Base-by-base conservation (phyloP, 2,888 invertebrate species). In the Drosophila trichaetosa region DNA sequence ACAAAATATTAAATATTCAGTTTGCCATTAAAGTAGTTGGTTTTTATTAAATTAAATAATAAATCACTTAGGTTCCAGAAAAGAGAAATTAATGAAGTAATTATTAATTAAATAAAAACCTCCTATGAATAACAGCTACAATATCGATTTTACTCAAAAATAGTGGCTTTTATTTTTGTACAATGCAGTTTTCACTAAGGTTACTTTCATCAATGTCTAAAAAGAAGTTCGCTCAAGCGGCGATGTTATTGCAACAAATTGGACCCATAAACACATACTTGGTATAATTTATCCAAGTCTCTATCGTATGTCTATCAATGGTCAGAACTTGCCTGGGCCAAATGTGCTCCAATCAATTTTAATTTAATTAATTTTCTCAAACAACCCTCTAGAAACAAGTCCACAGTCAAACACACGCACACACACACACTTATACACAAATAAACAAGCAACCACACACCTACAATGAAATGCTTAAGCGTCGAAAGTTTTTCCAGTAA, bases 311-410 rank as follows among this genome's bases (percentile, higher is more conserved):
- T 69, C 64, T 58, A 64, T 68, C 61, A 72, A 62, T 40, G 63
- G 36, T 13, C 24, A 27, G 46, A 56, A 53, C 58, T 67, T 58
- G 70, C 68, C 84, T 84, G 82, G 36, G 36, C 58, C 60, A 71
- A 80, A 84, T 84, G 79, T 73, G 66, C 69, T 51, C 48, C 79
- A 82, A 85, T 85, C 84, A 87, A 82, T 82, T 85, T 85, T 82
- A 87, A 85, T 85, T 84, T 76, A 85, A 84, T 85, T 82, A 85
- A 85, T 87, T 81, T 76, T 73, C 61, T 36, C 70, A 57, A 74
- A 59, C 67, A 68, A 65, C 64, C 75, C 72, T 62, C 42, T 38
- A 31, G 29, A 48, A 60, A 49, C 51, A 64, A 65, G 59, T 62
- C 64, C 51, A 40, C 69, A 72, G 68, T 48, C 62, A 68, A 72